phyloP scores from a whole-genome alignment of 1,140 invertebrate genomes.

The Eupeodes corollae region DNA sequence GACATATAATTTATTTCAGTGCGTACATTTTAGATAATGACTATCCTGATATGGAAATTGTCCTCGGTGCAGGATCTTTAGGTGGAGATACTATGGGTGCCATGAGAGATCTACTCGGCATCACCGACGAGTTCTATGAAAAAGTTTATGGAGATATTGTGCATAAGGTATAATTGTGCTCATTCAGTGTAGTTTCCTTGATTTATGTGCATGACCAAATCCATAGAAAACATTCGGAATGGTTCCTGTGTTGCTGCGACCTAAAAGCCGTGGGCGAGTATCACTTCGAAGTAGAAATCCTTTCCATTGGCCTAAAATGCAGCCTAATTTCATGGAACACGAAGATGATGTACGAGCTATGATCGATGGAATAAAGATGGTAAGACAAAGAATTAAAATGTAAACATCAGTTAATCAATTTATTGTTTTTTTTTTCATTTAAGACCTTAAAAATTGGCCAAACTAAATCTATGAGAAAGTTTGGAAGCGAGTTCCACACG shows the following conservation, averaged over 20 bases:
- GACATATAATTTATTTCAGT: background rate
- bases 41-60: slow-evolving; percentile 64
- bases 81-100: slow-evolving; percentile 60
- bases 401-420: background rate
- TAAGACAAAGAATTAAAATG: slow-evolving; percentile 30
- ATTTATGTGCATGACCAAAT: background rate
- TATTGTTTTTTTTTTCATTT: background rate
- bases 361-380: slow-evolving; percentile 60
- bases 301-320: slow-evolving; percentile 56
- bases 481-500: slow-evolving; percentile 49
- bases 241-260: slow-evolving; percentile 57
- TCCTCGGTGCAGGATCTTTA: slow-evolving; percentile 58
- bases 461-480: slow-evolving; percentile 48
- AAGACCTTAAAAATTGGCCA: slow-evolving; percentile 49
- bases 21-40: slow-evolving; percentile 15
- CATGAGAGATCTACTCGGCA: slow-evolving; percentile 48
- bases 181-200: background rate
- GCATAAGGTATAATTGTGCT: slow-evolving; percentile 22
- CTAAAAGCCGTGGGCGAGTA: slow-evolving; percentile 61
- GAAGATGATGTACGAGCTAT: slow-evolving; percentile 53
- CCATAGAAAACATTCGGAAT: slow-evolving; percentile 46
- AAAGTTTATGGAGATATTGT: slow-evolving; percentile 43
- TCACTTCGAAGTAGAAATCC: slow-evolving; percentile 57
- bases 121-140: slow-evolving; percentile 49
- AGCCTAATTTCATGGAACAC: slow-evolving; percentile 66